A percentile compares a stretch with the other conserved stretches of the same genome.
phyloP scores from a whole-genome alignment of 2,113 vertebrate genomes.

The Pelecanus crispus region DNA sequence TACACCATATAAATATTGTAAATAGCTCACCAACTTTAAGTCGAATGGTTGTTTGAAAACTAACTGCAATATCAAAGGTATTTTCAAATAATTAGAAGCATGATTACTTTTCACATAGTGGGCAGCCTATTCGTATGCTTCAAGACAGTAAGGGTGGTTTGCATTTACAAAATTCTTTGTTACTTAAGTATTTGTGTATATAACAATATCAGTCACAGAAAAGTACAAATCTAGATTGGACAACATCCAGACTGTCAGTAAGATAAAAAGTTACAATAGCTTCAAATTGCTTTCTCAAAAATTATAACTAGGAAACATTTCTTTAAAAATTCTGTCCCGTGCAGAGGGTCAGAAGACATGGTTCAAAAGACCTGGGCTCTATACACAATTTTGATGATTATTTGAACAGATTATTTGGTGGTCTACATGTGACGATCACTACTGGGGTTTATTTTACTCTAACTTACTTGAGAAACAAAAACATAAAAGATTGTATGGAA shows the following conservation, averaged over 20 bases:
- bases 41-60: neutral
- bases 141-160: neutral
- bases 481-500: neutral
- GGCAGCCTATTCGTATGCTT: neutral
- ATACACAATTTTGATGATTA: neutral
- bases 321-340: neutral
- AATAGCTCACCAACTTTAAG: neutral
- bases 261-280: neutral
- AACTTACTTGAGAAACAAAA: neutral
- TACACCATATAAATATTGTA: neutral
- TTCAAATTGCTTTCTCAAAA: neutral
- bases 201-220: neutral
- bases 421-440: neutral
- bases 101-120: neutral
- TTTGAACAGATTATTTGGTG: neutral
- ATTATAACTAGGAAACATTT: neutral
- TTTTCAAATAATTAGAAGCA: neutral
- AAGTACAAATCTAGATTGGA: neutral
- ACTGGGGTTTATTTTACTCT: neutral
- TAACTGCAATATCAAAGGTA: neutral
- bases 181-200: neutral
- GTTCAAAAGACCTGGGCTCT: neutral
- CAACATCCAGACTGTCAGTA: neutral
- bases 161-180: neutral
- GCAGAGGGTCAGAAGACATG: neutral